A percentile compares a stretch with the other conserved stretches of the same genome.
These are phyloP conservation scores for Wiebesia pumilae DNA, from an alignment of 1,140 invertebrate genomes.

Conservation along the genomic window DNA sequence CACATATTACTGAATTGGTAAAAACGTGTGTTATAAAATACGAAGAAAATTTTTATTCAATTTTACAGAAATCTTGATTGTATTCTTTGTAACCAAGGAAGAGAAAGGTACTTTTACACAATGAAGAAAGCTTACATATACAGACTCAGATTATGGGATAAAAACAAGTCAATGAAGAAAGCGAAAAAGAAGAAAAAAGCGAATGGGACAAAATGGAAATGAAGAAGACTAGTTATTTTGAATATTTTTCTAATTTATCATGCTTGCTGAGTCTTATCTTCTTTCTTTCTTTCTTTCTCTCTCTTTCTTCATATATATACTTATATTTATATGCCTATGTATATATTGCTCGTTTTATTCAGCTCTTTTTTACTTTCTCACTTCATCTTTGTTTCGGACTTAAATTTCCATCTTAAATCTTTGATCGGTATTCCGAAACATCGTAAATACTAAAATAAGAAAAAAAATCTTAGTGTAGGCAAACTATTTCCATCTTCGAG, in stretches of 20 bases:
- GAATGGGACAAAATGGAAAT: neutral
- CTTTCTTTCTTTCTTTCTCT: slow-evolving; percentile 12
- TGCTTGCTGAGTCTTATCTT: neutral
- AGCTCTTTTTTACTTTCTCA: too few relatives aligned
- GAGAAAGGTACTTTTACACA: neutral
- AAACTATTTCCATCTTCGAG: too few relatives aligned
- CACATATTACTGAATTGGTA: too few relatives aligned
- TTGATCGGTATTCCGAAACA: too few relatives aligned
- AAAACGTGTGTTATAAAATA: neutral
- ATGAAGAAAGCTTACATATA: neutral
- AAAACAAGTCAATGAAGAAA: neutral
- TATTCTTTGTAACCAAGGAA: neutral
- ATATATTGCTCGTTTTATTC: too few relatives aligned
- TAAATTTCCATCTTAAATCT: neutral
- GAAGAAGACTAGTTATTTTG: slow-evolving; percentile 25
- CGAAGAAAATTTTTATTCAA: neutral
- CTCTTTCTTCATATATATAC: neutral
- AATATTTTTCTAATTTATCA: slow-evolving; percentile 57
- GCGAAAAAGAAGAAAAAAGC: neutral
- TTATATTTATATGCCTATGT: neutral
- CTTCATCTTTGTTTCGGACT: neutral
- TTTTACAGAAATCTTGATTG: neutral
- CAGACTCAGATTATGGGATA: slow-evolving; percentile 20
- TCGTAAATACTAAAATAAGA: too few relatives aligned
- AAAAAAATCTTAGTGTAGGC: too few relatives aligned